A percentile compares a stretch with the other conserved stretches of the same genome.
Conservation (phyloP, 2,888 invertebrate species). For the Corbicula japonica region DNA sequence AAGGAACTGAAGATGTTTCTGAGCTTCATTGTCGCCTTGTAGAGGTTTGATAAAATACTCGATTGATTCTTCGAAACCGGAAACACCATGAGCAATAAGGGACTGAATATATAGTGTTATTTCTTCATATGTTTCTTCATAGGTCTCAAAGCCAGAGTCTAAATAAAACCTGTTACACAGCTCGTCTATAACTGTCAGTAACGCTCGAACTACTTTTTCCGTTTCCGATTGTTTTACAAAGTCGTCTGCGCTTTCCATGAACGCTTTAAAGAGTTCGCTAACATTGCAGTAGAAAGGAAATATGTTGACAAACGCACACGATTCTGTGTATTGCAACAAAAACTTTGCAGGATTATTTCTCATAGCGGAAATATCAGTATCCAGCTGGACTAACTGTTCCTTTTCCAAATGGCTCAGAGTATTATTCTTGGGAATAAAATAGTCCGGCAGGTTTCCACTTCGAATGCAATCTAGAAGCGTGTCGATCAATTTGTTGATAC, state of each 20-base stretch:
- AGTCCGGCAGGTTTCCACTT: slow-evolving; percentile 69
- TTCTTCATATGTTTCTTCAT: slow-evolving; percentile 68
- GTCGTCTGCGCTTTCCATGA: slow-evolving; percentile 61
- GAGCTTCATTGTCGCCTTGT: slow-evolving; percentile 67
- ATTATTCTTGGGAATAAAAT: slow-evolving; percentile 74
- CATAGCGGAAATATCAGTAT: slow-evolving; percentile 62
- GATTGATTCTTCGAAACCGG: slow-evolving; percentile 71
- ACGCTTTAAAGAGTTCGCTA: slow-evolving; percentile 62
- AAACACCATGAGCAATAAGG: slow-evolving; percentile 61
- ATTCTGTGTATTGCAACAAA: slow-evolving; percentile 60
- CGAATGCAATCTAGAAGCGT: slow-evolving; percentile 66
- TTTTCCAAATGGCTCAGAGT: slow-evolving; percentile 66
- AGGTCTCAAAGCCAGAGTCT: slow-evolving; percentile 70
- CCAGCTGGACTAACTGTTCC: slow-evolving; percentile 55
- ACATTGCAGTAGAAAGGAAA: slow-evolving; percentile 72
- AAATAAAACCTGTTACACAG: slow-evolving; percentile 72
- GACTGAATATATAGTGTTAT: slow-evolving; percentile 56
- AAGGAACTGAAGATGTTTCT: slow-evolving; percentile 65
- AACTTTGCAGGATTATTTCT: slow-evolving; percentile 60
- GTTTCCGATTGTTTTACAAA: slow-evolving; percentile 58
- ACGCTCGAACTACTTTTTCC: slow-evolving; percentile 57
- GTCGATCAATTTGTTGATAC: slow-evolving; percentile 69
- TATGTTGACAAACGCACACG: slow-evolving; percentile 69
- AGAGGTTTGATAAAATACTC: slow-evolving; percentile 72
- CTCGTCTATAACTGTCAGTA: slow-evolving; percentile 61